Conservation (phyloP, 2,888 invertebrate species). For the Camponotus fellah region DNA sequence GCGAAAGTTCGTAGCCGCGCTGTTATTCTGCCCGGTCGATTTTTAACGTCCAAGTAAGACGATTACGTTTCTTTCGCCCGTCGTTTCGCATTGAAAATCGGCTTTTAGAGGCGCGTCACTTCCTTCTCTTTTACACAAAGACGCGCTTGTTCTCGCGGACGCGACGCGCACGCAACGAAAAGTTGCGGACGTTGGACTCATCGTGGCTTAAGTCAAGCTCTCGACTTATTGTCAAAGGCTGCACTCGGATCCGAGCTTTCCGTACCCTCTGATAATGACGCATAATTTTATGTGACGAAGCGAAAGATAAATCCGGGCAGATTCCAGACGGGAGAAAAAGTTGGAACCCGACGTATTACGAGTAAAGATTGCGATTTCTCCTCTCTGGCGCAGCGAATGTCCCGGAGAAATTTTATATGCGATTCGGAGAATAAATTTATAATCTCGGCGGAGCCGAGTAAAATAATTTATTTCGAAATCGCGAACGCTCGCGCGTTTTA, state of each 20-base stretch:
- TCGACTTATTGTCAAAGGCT: slow-evolving; percentile 48
- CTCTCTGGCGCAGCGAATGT: background rate
- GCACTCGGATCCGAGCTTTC: slow-evolving; percentile 2
- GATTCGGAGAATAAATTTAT: slow-evolving; percentile 43
- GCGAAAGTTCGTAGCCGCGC: background rate
- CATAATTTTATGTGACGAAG: slow-evolving; percentile 49
- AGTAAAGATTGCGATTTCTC: slow-evolving; percentile 36
- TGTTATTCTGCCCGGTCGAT: slow-evolving; percentile 30
- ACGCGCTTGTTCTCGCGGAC: background rate
- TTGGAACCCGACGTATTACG: slow-evolving; percentile 24
- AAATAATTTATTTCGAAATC: slow-evolving; percentile 45
- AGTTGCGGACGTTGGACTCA: slow-evolving; percentile 32
- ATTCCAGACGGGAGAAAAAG: slow-evolving; percentile 30
- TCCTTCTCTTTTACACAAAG: background rate
- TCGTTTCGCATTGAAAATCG: slow-evolving; percentile 56
- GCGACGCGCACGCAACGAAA: background rate
- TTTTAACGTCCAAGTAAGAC: slow-evolving; percentile 56
- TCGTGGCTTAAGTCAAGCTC: slow-evolving; percentile 42
- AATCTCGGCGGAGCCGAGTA: slow-evolving; percentile 26
- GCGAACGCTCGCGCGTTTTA: background rate
- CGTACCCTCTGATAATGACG: slow-evolving; percentile 50
- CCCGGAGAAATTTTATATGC: slow-evolving; percentile 37
- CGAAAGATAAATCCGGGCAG: slow-evolving; percentile 33
- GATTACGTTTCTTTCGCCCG: slow-evolving; percentile 48
- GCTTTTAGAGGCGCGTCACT: slow-evolving; percentile 45